A percentile compares a stretch with the other conserved stretches of the same genome.
These are phyloP conservation scores for Australoheros scitulus DNA, from an alignment of 2,113 vertebrate species.

Conservation along the genomic window DNA sequence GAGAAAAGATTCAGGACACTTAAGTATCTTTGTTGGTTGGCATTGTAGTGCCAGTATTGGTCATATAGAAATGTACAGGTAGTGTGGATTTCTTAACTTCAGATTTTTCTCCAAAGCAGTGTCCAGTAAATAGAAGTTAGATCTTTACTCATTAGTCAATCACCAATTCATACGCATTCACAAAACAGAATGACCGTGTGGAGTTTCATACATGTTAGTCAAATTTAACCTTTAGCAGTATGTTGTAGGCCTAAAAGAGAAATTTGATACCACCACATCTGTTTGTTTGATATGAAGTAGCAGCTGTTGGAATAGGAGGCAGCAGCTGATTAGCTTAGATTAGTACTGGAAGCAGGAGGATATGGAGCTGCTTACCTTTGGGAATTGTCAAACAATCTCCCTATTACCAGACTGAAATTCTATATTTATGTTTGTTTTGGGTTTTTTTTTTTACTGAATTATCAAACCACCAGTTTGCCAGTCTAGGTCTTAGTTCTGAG, in stretches of 20 bases:
- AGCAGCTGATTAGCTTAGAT: neutral
- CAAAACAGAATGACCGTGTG: neutral
- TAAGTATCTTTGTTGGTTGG: neutral
- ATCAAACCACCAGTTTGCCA: no score
- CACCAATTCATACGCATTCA: neutral
- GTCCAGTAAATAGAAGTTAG: neutral
- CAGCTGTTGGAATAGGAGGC: neutral
- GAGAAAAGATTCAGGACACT: neutral
- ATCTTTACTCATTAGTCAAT: neutral
- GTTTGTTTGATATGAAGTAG: neutral
- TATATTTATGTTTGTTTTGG: no score
- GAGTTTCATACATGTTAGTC: neutral
- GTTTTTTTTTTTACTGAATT: no score
- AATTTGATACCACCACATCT: neutral
- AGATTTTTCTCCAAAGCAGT: neutral
- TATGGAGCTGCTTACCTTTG: neutral
- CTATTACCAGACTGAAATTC: neutral
- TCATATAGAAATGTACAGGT: neutral
- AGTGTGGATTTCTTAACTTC: neutral
- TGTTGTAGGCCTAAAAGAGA: neutral
- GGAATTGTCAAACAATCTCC: neutral
- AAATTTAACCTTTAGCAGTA: neutral
- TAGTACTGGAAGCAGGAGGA: neutral
- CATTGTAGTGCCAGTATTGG: neutral
- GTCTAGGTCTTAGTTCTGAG: no score